Percentiles rank a stretch among this genome's conserved stretches.
Evolutionary conservation across 2,797 vertebrate genomes (phyloP).

Genomic region (Rhinella marina): DNA sequence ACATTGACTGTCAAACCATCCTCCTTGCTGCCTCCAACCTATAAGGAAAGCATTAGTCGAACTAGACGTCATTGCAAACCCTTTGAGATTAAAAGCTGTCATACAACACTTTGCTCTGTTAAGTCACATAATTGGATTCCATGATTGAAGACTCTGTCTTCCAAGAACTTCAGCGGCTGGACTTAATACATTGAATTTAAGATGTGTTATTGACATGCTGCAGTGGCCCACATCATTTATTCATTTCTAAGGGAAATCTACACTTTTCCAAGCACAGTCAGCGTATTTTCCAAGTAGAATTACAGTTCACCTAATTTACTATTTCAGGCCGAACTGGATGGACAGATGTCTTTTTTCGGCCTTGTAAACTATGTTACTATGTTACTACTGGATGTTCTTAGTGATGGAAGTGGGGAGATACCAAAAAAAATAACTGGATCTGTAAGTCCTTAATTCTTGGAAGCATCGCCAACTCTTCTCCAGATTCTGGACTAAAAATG

Average conservation of each 20-base stretch:
- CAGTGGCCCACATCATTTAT: conserved; percentile 10
- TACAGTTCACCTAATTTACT: neutral
- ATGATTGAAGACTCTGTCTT: conserved; percentile 34
- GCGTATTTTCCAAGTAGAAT: neutral
- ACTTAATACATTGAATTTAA: conserved; percentile 22
- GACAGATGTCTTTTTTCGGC: no score
- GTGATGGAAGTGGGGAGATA: neutral
- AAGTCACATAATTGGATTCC: conserved; percentile 32
- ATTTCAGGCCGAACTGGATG: no score
- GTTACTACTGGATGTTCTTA: neutral
- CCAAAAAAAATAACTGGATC: no score
- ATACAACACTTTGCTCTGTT: conserved; percentile 18
- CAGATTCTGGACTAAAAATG: no score
- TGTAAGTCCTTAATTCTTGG: no score
- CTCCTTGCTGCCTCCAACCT: neutral
- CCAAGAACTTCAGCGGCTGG: conserved; percentile 9
- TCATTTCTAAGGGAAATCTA: neutral
- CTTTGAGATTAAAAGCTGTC: conserved; percentile 13
- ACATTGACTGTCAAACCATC: neutral
- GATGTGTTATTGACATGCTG: neutral
- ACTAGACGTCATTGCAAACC: neutral
- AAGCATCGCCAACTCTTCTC: no score
- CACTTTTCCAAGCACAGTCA: neutral
- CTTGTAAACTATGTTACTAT: no score
- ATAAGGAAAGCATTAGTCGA: neutral